These are phyloP conservation scores for Sarcophaga caerulescens DNA, from an alignment of 2,888 invertebrate species.

Conservation along the genomic window DNA sequence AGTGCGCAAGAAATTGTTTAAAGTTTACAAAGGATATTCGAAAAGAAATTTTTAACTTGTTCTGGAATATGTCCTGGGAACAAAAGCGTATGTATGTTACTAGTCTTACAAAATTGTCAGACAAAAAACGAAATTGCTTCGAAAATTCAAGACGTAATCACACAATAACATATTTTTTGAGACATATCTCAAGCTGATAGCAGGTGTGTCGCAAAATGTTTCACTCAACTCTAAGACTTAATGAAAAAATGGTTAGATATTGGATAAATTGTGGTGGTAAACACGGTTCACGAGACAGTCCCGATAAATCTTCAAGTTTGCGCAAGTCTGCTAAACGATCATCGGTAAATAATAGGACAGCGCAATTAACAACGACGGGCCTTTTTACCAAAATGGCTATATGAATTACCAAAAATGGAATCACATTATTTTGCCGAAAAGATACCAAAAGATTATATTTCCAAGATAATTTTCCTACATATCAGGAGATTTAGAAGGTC, in stretches of 20 bases:
- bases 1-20: too few species aligned
- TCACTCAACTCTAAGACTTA: slow-evolving; percentile 14
- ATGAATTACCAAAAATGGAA: too few species aligned
- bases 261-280: slow-evolving; percentile 5
- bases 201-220: slow-evolving; percentile 28
- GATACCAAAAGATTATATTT: too few species aligned
- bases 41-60: neutral
- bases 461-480: too few species aligned
- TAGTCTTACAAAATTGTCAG: neutral
- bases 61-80: slow-evolving; percentile 6
- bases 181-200: neutral
- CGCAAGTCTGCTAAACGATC: slow-evolving; percentile 28
- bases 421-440: too few species aligned
- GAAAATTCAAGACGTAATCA: too few species aligned
- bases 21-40: too few species aligned
- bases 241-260: slow-evolving; percentile 22
- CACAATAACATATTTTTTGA: too few species aligned
- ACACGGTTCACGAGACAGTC: slow-evolving; percentile 19
- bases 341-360: neutral
- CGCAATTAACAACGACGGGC: too few species aligned
- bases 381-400: slow-evolving; percentile 3
- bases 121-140: too few species aligned
- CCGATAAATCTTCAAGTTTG: slow-evolving; percentile 28
- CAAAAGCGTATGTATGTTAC: slow-evolving; percentile 16
- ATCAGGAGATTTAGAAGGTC: too few species aligned